These are phyloP conservation scores for Drosophila lowei DNA, from an alignment of 1,140 invertebrate species.

Conservation along the genomic window DNA sequence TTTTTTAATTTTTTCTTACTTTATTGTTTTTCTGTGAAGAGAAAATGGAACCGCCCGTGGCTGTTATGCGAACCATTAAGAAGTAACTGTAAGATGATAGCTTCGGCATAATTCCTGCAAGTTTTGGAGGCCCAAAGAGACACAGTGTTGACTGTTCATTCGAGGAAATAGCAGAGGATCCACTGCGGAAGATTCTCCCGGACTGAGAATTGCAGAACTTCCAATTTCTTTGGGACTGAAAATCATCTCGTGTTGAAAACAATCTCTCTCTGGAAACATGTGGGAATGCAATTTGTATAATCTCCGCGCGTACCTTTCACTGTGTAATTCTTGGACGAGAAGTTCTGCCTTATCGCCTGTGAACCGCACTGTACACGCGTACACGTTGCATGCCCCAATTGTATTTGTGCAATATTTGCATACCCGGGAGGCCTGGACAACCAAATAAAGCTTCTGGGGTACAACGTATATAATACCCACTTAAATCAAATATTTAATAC, in stretches of 20 bases:
- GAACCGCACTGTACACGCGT: background rate
- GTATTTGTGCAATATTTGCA: constrained; percentile 24
- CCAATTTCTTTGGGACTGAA: background rate
- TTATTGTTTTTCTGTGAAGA: too few species aligned
- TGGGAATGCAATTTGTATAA: constrained; percentile 7
- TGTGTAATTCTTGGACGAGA: background rate
- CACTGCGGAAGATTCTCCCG: too few species aligned
- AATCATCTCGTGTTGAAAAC: background rate
- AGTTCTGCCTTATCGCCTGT: background rate
- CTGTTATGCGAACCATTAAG: too few species aligned
- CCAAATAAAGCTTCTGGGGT: constrained; percentile 25
- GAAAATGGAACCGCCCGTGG: too few species aligned
- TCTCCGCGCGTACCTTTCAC: too few species aligned
- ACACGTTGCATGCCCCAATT: constrained; percentile 4
- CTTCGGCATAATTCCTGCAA: too few species aligned
- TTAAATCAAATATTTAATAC: constrained; percentile 48
- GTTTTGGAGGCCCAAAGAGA: too few species aligned
- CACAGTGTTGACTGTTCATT: too few species aligned
- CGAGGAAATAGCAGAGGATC: too few species aligned
- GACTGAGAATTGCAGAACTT: too few species aligned
- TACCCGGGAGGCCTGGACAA: constrained; percentile 13
- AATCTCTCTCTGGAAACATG: constrained; percentile 10
- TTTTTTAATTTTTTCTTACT: too few species aligned
- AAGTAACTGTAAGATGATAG: too few species aligned
- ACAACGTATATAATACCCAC: constrained; percentile 34